These are phyloP conservation scores for Enteromius treurensis DNA, from an alignment of 2,797 vertebrate species.

Conservation along the genomic window DNA sequence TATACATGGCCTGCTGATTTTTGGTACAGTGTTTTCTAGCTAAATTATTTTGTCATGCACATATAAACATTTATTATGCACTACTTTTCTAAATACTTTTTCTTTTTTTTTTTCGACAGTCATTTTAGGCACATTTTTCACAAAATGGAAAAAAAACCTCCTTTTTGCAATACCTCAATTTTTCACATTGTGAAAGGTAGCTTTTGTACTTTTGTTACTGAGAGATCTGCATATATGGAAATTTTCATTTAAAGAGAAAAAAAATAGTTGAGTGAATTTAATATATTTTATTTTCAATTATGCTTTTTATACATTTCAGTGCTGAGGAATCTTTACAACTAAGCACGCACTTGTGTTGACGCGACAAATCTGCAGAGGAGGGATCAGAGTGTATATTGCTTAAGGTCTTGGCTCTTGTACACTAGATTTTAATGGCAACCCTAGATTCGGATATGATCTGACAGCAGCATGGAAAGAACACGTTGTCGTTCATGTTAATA, in stretches of 20 bases:
- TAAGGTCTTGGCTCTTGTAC: slow-evolving; percentile 84
- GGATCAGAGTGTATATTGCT: slow-evolving; percentile 83
- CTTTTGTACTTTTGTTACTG: slow-evolving; percentile 99
- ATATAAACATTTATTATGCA: slow-evolving; percentile 97
- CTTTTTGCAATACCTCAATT: slow-evolving; percentile 99
- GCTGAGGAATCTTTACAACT: slow-evolving; percentile 99
- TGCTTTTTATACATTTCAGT: slow-evolving; percentile 99
- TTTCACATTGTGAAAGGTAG: slow-evolving; percentile 99
- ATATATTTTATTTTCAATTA: slow-evolving; percentile 99
- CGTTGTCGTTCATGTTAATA: slow-evolving; percentile 76
- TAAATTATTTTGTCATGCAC: slow-evolving; percentile 98
- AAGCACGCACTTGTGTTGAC: slow-evolving; percentile 94
- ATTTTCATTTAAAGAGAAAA: slow-evolving; percentile 90
- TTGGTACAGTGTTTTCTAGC: slow-evolving; percentile 99
- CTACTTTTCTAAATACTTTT: slow-evolving; percentile 92
- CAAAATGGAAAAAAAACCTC: slow-evolving; percentile 99
- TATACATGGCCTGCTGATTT: slow-evolving; percentile 96
- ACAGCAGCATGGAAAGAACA: slow-evolving; percentile 77
- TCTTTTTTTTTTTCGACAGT: slow-evolving; percentile 92
- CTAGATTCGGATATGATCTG: slow-evolving; percentile 52
- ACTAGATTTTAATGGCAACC: slow-evolving; percentile 79
- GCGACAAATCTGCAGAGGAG: slow-evolving; percentile 97
- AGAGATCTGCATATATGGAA: slow-evolving; percentile 99
- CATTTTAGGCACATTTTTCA: slow-evolving; percentile 99
- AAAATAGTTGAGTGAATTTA: slow-evolving; percentile 98